Evolutionary conservation across 1,140 invertebrate species (phyloP).

Genomic region (Pantala flavescens): DNA sequence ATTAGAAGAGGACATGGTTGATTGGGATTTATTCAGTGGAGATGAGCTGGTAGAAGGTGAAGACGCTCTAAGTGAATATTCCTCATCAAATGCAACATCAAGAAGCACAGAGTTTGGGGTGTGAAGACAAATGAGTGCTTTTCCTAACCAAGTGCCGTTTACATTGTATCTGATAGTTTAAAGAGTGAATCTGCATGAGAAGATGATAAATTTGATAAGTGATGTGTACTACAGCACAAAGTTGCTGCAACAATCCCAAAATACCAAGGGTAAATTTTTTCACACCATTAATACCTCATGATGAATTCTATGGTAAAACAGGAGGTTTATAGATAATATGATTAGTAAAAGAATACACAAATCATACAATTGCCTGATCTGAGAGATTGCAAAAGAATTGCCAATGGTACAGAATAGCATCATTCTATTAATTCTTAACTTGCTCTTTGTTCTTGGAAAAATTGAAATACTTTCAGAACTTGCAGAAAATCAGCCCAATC

Average conservation of each 20-base stretch:
- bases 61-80: constrained; percentile 2
- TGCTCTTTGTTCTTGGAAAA: too few relatives aligned
- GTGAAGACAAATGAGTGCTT: background rate
- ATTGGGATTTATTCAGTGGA: background rate
- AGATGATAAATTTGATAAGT: too few relatives aligned
- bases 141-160: background rate
- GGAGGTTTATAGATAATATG: too few relatives aligned
- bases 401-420: too few relatives aligned
- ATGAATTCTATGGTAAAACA: background rate
- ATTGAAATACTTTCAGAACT: too few relatives aligned
- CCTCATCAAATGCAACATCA: background rate
- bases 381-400: too few relatives aligned
- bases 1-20: background rate
- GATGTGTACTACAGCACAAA: too few relatives aligned
- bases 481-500: too few relatives aligned
- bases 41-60: background rate
- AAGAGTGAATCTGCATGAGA: background rate
- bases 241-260: background rate
- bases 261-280: background rate
- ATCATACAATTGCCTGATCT: too few relatives aligned
- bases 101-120: background rate
- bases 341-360: too few relatives aligned
- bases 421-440: too few relatives aligned
- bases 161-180: background rate
- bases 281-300: background rate